Conservation (phyloP, 2,797 vertebrate genomes). For the Gambusia yucatana region DNA sequence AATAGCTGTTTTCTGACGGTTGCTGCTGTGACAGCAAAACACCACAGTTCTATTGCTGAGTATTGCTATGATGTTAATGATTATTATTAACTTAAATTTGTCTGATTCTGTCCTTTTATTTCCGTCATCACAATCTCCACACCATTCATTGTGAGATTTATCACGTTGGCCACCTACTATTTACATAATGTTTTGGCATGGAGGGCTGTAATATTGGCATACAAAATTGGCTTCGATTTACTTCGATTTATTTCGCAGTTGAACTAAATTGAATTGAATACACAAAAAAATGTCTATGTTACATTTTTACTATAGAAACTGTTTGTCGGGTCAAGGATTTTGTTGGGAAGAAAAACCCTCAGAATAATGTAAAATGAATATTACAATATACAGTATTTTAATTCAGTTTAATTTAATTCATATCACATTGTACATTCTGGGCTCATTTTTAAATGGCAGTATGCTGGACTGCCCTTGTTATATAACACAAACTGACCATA, state of each 20-base stretch:
- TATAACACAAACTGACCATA: slow-evolving; percentile 43
- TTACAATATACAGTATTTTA: not conserved
- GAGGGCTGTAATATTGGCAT: too few relatives aligned
- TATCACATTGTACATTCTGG: slow-evolving; percentile 42
- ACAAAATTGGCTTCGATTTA: not conserved
- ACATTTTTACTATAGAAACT: not conserved
- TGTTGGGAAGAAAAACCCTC: not conserved
- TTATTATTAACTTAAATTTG: not conserved
- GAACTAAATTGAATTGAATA: not conserved
- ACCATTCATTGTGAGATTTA: not conserved
- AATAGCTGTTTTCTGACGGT: not conserved
- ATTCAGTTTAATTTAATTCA: slow-evolving; percentile 6
- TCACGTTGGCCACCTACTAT: too few relatives aligned
- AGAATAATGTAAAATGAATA: not conserved
- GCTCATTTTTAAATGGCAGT: slow-evolving; percentile 47
- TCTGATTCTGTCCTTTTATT: not conserved
- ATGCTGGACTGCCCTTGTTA: slow-evolving; percentile 41
- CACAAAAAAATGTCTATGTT: not conserved
- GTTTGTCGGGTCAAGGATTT: not conserved
- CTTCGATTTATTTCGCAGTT: not conserved
- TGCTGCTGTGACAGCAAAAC: not conserved
- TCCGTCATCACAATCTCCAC: not conserved
- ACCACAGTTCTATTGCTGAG: not conserved
- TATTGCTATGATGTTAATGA: not conserved
- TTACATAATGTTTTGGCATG: not conserved